Conservation (phyloP, 1,140 invertebrate species). For the Drosophila tristis region DNA sequence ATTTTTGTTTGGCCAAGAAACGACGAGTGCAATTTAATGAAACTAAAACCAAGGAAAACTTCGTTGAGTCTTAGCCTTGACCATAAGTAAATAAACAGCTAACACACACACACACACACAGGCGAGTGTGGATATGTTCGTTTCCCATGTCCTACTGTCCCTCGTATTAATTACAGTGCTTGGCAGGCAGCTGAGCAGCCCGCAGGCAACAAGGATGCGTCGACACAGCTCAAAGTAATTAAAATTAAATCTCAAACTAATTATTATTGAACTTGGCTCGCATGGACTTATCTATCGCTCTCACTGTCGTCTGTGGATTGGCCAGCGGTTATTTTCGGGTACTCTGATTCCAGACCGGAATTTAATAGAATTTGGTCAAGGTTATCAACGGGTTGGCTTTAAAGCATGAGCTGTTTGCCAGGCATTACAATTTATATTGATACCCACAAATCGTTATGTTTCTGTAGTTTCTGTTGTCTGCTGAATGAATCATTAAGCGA, state of each 20-base stretch:
- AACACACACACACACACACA: conserved; percentile 13
- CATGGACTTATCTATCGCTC: conserved; percentile 9
- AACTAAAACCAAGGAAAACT: conserved; percentile 68
- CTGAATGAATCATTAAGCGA: conserved; percentile 65
- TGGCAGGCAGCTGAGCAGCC: conserved; percentile 59
- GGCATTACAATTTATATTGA: conserved; percentile 1
- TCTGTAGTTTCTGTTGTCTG: background rate
- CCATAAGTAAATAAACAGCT: conserved; percentile 74
- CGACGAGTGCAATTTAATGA: conserved; percentile 63
- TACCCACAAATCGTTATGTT: background rate
- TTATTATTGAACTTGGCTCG: conserved; percentile 73
- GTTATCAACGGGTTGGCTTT: conserved; percentile 58
- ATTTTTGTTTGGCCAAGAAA: conserved; percentile 50
- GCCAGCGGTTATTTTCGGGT: conserved; percentile 58
- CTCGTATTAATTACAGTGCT: conserved; percentile 77
- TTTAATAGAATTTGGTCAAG: conserved; percentile 59
- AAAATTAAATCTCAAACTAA: conserved; percentile 84
- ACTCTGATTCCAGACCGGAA: conserved; percentile 4
- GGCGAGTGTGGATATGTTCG: conserved; percentile 9
- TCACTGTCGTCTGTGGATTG: conserved; percentile 24
- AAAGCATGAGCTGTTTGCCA: conserved; percentile 27
- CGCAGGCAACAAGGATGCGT: conserved; percentile 50
- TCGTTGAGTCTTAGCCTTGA: conserved; percentile 36
- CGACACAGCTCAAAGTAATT: conserved; percentile 67
- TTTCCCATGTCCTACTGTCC: conserved; percentile 40